Percentiles rank a stretch among this genome's conserved stretches.
phyloP scores from a whole-genome alignment of 2,888 invertebrate species.

The Luperina nickerlii region DNA sequence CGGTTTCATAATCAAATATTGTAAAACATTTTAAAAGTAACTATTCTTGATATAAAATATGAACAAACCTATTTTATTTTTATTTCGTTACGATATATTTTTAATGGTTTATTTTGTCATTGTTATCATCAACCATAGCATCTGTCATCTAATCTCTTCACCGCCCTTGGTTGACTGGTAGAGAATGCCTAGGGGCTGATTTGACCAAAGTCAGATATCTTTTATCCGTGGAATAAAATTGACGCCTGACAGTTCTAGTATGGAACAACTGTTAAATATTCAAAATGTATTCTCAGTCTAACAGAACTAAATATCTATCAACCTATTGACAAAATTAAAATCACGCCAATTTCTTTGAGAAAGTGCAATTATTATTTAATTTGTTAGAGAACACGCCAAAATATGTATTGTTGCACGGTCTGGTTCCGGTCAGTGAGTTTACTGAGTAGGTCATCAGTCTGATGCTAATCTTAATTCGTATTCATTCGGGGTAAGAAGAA shows the following conservation, averaged over 20 bases:
- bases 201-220: no score
- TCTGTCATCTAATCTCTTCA: no score
- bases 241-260: no score
- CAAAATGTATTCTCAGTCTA: no score
- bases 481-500: not conserved
- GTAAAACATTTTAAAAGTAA: not conserved
- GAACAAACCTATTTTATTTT: no score
- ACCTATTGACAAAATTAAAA: not conserved
- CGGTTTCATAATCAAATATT: not conserved
- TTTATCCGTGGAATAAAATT: no score
- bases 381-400: not conserved
- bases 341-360: not conserved
- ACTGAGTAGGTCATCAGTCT: not conserved
- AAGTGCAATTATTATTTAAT: not conserved
- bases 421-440: not conserved
- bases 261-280: no score
- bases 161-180: no score
- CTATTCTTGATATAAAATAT: not conserved
- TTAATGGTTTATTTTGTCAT: no score
- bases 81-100: no score
- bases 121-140: no score
- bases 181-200: no score
- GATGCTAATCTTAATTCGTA: slow-evolving; percentile 8
- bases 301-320: not conserved
- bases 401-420: not conserved